Base-by-base conservation (phyloP, 2,888 invertebrate genomes). In the Gastracanthus pulcherrimus region DNA sequence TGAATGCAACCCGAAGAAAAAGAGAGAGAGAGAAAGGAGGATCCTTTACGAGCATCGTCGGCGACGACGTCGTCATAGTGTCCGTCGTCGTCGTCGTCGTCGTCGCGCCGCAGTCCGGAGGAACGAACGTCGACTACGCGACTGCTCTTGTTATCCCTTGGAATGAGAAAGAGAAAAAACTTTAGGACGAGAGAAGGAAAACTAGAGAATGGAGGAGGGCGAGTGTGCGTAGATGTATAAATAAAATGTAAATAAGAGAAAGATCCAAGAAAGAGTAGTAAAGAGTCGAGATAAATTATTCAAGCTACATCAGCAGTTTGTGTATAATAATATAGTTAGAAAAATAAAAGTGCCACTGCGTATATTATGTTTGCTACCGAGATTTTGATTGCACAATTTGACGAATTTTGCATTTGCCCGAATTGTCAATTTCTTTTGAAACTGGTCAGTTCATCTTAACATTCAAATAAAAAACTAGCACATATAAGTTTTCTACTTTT, bases 1-100 rank as follows among this genome's bases (percentile, higher is more conserved):
- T 41, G 66, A 75, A 36, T 66, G 66, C 64, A 70, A 11, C 41
- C 38, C 26, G 34, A 60, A 41, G 45, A 77, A 74, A 66, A 23
- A 66, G 11, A 60, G 48, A 48, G 58, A 36, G 29, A 45, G 58
- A 58, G 45, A 64, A 13, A 29, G 29, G 55, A 64, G 45, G 60
- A 60, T 82, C 82, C 62, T 82, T 82, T 84, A 84, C 82, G 82
- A 84, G 79, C 76, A 76, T 75, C 78, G 76, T 72, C 81, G 82
- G 66, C 83, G 71, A 71, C 76, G 75, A 78, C 77, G 76, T 81
- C 80, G 80, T 81, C 84, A 81, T 81, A 82, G 77, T 81, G 76
- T 81, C 81, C 77, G 66, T 77, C 76, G 79, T 80, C 62, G 76
- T 41, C 55, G 67, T 36, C 67, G 70, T 41, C 19, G 62, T 82